Base-by-base conservation (phyloP, 2,113 vertebrate genomes). In the Amblyopsis rosae region DNA sequence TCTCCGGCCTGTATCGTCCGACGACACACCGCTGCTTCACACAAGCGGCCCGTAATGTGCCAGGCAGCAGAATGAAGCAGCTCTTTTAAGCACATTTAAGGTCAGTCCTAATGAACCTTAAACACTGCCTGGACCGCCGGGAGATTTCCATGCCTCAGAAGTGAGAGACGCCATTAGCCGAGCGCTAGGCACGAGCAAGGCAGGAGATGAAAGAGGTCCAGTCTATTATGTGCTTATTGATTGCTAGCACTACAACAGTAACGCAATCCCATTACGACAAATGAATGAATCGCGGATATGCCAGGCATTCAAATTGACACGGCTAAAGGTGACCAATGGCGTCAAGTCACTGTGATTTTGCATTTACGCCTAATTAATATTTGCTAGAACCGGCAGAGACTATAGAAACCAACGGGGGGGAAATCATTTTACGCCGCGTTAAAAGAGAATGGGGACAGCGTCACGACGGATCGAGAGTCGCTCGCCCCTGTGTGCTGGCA, bases 281-380 rank as follows among this genome's bases (percentile, higher is more conserved):
- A 70, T 70, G 65, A 73, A 86, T 86, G 73, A 86, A 86, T 88
- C 75, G 87, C 68, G 33, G 73, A 80, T 86, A 81, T 66, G 70
- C 57, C 65, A 71, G 15, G 70, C 77, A 82, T 84, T 87, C 68
- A 88, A 90, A 90, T 86, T 79, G 79, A 82, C 2, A 58, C 70
- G 81, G 79, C 71, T 67, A 83, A 87, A 87, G 90, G 89, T 89
- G 86, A 47, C 79, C 13, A 60, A 56, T 77, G 78, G 72, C 76
- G 71, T 81, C 74, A 82, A 90, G 85, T 83, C 47, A 55, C 88
- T 88, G 56, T 79, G 80, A 89, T 91, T 90, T 82, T 83, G 79
- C 69, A 89, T 90, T 88, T 86, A 86, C 50, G 76, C 75, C 77
- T 89, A 87, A 92, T 91, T 86, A 92, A 89, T 84, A 82, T 80